Base-by-base conservation (phyloP, 2,797 vertebrate species). In the Myotis daubentonii region DNA sequence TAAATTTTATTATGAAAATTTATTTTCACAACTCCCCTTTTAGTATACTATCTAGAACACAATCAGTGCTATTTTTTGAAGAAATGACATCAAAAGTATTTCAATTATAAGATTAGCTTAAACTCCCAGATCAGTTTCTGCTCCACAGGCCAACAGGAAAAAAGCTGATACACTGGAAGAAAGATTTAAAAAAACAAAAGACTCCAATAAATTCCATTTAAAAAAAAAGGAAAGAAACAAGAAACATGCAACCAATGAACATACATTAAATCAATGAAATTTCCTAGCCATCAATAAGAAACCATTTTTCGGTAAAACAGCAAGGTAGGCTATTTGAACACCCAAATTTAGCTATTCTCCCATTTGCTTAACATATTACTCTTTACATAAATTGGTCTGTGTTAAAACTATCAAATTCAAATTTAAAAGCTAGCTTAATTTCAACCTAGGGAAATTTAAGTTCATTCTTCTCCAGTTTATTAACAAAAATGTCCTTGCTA, bases 241-340 rank as follows among this genome's bases (percentile, higher is more conserved):
- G 51, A 88, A 13, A 47, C 44, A 23, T 60, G 28, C 23, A 93
- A 57, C n/a, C 33, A 91, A 68, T 86, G 87, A 93, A 90, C 22
- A 91, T n/a, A 68, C 22, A 90, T 60, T 86, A 96, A 95, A 74
- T 33, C 72, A 93, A 75, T 93, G 36, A 88, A 28, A 90, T 47
- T 92, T 80, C 28, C n/a, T 89, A 92, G 20, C 23, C 22, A 71
- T 74, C n/a, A 74, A 76, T 38, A 70, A 89, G 41, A 93, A 93
- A 33, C 28, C 30, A 65, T 62, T 78, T 91, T 91, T 93, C 89
- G 20, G 23, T 15, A 82, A 89, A 87, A 65, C 10, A 87, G 19
- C 1, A 60, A 94, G 28, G 28, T 70, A 57, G 53, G 55, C 28
- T 84, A 62, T 88, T 82, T 85, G 80, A 92, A 96, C 60, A 91